Evolutionary conservation across 2,888 invertebrate genomes (phyloP).

Genomic region (Amphipyra berbera): DNA sequence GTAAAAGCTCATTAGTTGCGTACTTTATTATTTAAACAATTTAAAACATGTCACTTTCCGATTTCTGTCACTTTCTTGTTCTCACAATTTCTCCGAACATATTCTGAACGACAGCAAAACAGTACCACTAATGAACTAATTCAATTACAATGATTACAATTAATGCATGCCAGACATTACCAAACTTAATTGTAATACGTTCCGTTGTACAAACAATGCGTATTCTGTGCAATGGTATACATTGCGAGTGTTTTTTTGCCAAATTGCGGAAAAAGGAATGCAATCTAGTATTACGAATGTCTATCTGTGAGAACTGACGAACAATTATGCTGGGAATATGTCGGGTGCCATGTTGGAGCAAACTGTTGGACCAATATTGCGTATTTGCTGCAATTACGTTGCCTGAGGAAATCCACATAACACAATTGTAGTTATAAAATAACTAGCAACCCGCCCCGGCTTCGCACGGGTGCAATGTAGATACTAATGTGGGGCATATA

Average conservation of each 20-base stretch:
- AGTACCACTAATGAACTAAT: slow-evolving; percentile 42
- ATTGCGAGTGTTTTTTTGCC: slow-evolving; percentile 59
- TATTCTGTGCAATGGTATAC: slow-evolving; percentile 54
- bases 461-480: no score
- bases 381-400: slow-evolving; percentile 26
- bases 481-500: no score
- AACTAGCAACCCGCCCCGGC: no score
- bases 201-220: slow-evolving; percentile 59
- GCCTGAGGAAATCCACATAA: neutral
- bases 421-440: no score
- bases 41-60: slow-evolving; percentile 28
- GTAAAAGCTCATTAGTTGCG: no score
- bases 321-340: slow-evolving; percentile 60
- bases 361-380: slow-evolving; percentile 50
- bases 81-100: slow-evolving; percentile 53
- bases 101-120: slow-evolving; percentile 27
- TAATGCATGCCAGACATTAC: slow-evolving; percentile 55
- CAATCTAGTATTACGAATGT: slow-evolving; percentile 58
- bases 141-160: slow-evolving; percentile 48
- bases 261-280: slow-evolving; percentile 64
- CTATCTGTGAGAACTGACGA: slow-evolving; percentile 55
- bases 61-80: slow-evolving; percentile 27
- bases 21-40: no score
- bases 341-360: slow-evolving; percentile 40
- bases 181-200: slow-evolving; percentile 56